Evolutionary conservation across 2,797 vertebrate genomes (phyloP).

Genomic region (Falco naumanni): DNA sequence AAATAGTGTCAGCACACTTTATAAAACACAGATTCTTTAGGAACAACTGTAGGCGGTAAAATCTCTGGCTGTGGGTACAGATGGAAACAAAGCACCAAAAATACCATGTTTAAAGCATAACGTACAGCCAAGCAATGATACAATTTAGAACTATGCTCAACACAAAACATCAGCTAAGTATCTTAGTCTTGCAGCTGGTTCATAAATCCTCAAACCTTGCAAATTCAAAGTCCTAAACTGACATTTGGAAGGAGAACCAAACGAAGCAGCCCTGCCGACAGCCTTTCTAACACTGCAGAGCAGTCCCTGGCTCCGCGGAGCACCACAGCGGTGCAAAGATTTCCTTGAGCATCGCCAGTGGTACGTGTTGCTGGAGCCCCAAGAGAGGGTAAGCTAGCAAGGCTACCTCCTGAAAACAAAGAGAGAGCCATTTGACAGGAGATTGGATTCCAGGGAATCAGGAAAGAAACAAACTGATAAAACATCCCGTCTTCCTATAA

Average conservation of each 20-base stretch:
- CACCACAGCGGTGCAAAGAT: accelerated
- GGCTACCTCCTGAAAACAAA: accelerated
- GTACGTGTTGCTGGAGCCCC: background rate
- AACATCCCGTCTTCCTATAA: background rate
- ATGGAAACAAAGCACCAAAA: slow-evolving; percentile 19
- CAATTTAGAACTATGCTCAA: background rate
- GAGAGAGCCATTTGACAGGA: accelerated
- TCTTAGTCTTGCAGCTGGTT: background rate
- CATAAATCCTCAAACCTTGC: background rate
- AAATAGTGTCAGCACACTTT: background rate
- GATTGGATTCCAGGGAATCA: accelerated
- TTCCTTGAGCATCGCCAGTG: accelerated
- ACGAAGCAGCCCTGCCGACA: accelerated
- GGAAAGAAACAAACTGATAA: no score
- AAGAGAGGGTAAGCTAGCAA: background rate
- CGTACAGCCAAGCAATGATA: background rate
- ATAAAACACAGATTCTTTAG: background rate
- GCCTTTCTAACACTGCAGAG: accelerated
- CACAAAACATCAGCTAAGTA: background rate
- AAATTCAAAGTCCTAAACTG: background rate
- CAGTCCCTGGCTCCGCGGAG: background rate
- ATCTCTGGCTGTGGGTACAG: slow-evolving; percentile 4
- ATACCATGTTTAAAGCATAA: background rate
- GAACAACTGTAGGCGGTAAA: slow-evolving; percentile 30
- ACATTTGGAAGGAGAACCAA: accelerated